These are phyloP conservation scores for Oligia fasciuncula DNA, from an alignment of 2,888 invertebrate species.

Conservation along the genomic window DNA sequence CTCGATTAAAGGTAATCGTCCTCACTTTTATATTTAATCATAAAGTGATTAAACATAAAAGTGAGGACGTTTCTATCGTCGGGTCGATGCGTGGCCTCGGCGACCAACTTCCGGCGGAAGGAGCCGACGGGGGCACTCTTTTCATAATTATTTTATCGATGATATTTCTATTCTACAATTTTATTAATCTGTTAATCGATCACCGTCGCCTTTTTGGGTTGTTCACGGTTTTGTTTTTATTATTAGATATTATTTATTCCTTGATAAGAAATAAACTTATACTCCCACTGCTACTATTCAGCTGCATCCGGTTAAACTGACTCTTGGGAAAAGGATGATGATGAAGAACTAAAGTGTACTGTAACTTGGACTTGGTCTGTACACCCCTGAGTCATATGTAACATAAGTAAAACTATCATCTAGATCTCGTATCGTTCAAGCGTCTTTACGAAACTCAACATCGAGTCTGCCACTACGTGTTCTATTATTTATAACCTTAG, in stretches of 20 bases:
- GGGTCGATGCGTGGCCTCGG: slow-evolving; percentile 39
- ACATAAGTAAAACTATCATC: background rate
- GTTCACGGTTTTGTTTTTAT: background rate
- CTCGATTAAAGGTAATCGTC: background rate
- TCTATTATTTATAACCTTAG: slow-evolving; percentile 24
- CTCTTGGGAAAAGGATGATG: background rate
- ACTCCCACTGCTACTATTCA: background rate
- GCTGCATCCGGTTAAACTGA: background rate
- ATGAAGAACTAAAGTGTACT: background rate
- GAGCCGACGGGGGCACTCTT: slow-evolving; percentile 23
- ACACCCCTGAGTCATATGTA: background rate
- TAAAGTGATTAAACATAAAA: slow-evolving; percentile 20
- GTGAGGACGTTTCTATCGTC: background rate
- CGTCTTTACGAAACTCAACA: slow-evolving; percentile 6
- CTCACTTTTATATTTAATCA: background rate
- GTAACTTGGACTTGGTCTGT: background rate
- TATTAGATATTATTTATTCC: background rate
- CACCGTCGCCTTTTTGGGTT: background rate
- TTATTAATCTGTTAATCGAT: slow-evolving; percentile 21
- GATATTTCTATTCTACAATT: slow-evolving; percentile 22
- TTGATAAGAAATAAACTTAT: background rate
- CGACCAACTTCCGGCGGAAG: slow-evolving; percentile 44
- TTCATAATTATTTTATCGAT: slow-evolving; percentile 46
- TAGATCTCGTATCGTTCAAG: background rate
- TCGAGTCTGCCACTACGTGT: background rate